phyloP scores from a whole-genome alignment of 2,888 invertebrate species.

The Mactromeris polynyma region DNA sequence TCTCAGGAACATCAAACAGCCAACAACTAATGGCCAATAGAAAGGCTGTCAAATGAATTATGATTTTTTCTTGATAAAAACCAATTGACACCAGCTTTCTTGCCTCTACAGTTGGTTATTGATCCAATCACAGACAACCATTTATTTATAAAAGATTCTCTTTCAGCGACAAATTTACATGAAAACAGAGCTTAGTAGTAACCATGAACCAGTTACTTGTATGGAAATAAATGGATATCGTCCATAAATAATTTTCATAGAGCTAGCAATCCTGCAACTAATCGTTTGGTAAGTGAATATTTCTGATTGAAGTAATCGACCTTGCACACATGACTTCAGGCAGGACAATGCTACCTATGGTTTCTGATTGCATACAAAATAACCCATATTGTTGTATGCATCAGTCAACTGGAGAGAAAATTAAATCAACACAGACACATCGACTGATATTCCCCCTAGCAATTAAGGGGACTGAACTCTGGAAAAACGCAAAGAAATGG shows the following conservation, averaged over 20 bases:
- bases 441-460: not conserved
- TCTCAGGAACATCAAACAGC: not conserved
- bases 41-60: conserved; percentile 47
- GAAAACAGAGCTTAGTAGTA: not conserved
- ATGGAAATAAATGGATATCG: not conserved
- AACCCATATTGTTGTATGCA: not conserved
- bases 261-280: not conserved
- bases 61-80: conserved; percentile 34
- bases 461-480: not conserved
- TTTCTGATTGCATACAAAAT: not conserved
- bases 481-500: not conserved
- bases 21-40: conserved; percentile 13
- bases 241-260: not conserved
- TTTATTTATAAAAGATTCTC: not conserved
- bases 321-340: not conserved
- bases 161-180: not conserved
- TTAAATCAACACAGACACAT: not conserved
- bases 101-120: conserved; percentile 5
- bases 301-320: not conserved
- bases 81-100: conserved; percentile 29
- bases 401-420: not conserved
- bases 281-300: conserved; percentile 5
- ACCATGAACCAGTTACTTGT: not conserved
- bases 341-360: not conserved
- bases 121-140: conserved; percentile 13